Evolutionary conservation across 2,888 invertebrate species (phyloP).

Genomic region (Calameuta filiformis): DNA sequence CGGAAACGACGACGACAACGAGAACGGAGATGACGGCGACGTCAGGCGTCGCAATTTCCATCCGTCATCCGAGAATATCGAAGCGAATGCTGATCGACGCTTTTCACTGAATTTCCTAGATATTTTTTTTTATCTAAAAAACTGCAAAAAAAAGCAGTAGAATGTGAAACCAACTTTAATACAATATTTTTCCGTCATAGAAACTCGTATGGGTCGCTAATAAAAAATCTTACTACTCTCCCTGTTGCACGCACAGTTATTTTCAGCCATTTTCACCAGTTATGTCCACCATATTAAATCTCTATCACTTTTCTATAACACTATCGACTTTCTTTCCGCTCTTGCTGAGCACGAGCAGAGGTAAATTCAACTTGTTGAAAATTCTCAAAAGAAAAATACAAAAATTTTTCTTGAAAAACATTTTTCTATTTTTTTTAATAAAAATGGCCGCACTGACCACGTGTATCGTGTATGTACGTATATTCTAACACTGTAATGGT

Average conservation of each 20-base stretch:
- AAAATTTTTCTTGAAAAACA: not conserved
- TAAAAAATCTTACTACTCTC: not conserved
- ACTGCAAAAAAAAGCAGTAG: too few relatives aligned
- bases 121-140: not conserved
- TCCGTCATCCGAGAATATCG: not conserved
- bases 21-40: not conserved
- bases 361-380: not conserved
- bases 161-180: not conserved
- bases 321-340: not conserved
- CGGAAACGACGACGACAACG: not conserved
- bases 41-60: not conserved
- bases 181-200: not conserved
- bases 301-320: not conserved
- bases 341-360: too few relatives aligned
- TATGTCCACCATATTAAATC: not conserved
- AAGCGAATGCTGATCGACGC: not conserved
- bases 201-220: not conserved
- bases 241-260: not conserved
- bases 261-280: not conserved
- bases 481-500: not conserved
- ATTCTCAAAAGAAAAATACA: not conserved
- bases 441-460: not conserved
- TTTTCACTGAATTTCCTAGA: not conserved
- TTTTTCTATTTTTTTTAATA: not conserved
- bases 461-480: not conserved